Conservation (phyloP, 2,113 vertebrate genomes). For the Neolamprologus longior region DNA sequence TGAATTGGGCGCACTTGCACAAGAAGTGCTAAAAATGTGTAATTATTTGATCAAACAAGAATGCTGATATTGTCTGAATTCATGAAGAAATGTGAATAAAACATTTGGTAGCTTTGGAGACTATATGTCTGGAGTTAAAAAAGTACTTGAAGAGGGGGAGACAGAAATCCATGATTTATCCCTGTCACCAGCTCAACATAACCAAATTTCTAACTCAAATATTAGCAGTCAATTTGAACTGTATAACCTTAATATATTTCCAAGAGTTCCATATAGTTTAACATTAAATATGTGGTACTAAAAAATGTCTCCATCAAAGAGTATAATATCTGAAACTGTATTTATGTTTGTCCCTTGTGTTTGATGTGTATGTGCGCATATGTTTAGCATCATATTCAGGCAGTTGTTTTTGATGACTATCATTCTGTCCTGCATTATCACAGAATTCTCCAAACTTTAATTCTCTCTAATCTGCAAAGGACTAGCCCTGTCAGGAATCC, state of each 20-base stretch:
- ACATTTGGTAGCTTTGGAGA: background rate
- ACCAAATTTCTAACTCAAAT: background rate
- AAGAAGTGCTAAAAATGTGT: background rate
- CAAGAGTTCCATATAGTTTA: background rate
- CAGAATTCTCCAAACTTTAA: background rate
- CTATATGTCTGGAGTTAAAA: background rate
- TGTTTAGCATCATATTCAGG: background rate
- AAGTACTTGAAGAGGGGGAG: background rate
- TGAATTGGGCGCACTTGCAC: background rate
- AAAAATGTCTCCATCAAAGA: background rate
- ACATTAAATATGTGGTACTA: background rate
- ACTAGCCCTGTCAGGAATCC: background rate
- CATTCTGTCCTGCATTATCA: background rate
- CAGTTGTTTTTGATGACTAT: background rate
- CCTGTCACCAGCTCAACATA: background rate
- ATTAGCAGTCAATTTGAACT: background rate
- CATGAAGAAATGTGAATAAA: background rate
- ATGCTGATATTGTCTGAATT: background rate
- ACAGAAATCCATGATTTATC: background rate
- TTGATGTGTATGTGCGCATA: background rate
- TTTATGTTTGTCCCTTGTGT: background rate
- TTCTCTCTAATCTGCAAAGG: slow-evolving; percentile 7
- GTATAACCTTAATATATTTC: background rate
- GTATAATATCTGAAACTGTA: background rate
- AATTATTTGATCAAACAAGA: background rate